These are phyloP conservation scores for Hirtodrosophila duncani DNA, from an alignment of 2,888 invertebrate species.

Conservation along the genomic window DNA sequence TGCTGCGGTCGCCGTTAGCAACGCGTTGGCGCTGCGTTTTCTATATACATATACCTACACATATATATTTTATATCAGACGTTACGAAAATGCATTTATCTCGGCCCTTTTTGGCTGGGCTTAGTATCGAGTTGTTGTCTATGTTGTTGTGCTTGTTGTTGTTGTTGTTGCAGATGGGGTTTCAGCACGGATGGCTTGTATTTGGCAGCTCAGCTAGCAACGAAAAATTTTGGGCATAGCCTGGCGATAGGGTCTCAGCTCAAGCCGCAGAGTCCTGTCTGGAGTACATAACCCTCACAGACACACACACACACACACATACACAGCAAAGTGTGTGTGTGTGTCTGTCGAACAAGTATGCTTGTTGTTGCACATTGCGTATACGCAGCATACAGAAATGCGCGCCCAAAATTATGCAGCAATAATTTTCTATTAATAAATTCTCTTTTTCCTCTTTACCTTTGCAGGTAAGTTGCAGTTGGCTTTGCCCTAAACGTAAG, in stretches of 20 bases:
- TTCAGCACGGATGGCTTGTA: constrained; percentile 38
- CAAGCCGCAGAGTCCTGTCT: constrained; percentile 29
- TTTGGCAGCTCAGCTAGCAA: constrained; percentile 41
- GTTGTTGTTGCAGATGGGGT: too few relatives aligned
- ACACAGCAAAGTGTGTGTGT: neutral
- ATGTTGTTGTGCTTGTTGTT: too few relatives aligned
- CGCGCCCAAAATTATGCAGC: constrained; percentile 60
- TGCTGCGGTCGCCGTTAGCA: constrained; percentile 71
- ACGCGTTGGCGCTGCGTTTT: constrained; percentile 64
- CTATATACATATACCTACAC: constrained; percentile 36
- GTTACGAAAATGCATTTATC: constrained; percentile 73
- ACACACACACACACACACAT: neutral
- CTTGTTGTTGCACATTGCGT: constrained; percentile 40
- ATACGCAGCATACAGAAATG: constrained; percentile 53
- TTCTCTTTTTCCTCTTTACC: constrained; percentile 12
- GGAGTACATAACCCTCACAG: constrained; percentile 23
- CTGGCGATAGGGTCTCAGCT: constrained; percentile 2
- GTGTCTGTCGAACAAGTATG: constrained; percentile 2
- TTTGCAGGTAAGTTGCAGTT: constrained; percentile 27
- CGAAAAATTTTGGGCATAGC: constrained; percentile 32
- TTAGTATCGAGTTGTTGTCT: too few relatives aligned
- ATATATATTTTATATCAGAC: constrained; percentile 56
- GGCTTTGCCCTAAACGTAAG: constrained; percentile 2
- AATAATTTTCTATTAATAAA: constrained; percentile 46
- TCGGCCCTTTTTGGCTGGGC: constrained; percentile 53